These are phyloP conservation scores for Drosophila truncata DNA, from an alignment of 1,140 invertebrate species.

Conservation along the genomic window DNA sequence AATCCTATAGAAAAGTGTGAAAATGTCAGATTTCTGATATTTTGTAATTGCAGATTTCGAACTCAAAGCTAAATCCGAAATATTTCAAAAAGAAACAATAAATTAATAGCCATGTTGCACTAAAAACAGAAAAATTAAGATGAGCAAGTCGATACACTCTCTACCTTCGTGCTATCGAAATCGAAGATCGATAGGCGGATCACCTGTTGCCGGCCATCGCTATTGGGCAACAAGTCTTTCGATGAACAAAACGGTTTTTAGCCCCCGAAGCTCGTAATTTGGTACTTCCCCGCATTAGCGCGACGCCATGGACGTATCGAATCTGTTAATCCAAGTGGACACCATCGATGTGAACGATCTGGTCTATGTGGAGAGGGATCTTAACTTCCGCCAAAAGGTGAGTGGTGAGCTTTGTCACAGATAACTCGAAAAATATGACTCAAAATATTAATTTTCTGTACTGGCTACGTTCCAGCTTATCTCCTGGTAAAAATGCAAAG, in stretches of 20 bases:
- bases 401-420: background rate
- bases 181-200: background rate
- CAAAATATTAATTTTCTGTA: too few species aligned
- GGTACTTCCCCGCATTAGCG: conserved; percentile 42
- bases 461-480: background rate
- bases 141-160: background rate
- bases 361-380: conserved; percentile 68
- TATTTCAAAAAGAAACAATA: too few species aligned
- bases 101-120: too few species aligned
- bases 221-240: background rate
- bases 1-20: too few species aligned
- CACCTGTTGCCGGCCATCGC: conserved; percentile 16
- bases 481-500: background rate
- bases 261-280: background rate
- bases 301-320: conserved; percentile 1
- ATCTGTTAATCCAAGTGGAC: conserved; percentile 39
- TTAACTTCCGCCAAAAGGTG: conserved; percentile 68
- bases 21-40: too few species aligned
- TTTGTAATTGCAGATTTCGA: too few species aligned
- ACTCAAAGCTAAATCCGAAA: too few species aligned
- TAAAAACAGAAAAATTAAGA: background rate
- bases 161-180: background rate
- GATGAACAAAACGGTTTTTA: too few species aligned
- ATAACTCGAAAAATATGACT: too few species aligned
- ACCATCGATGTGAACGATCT: conserved; percentile 64